Base-by-base conservation (phyloP, 2,888 invertebrate species). In the Callimorpha dominula region DNA sequence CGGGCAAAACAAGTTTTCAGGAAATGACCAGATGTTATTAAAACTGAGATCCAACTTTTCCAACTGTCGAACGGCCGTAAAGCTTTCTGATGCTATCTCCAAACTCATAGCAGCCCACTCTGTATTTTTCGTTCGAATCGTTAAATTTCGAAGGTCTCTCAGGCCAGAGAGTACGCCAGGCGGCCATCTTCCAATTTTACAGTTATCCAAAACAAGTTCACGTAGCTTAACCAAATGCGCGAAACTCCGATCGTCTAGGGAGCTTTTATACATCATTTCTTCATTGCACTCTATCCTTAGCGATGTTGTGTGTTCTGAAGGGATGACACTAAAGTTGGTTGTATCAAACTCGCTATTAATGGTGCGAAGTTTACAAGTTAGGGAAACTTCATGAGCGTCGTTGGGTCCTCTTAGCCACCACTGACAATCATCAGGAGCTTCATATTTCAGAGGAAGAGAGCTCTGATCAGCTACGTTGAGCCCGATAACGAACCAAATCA, bases 21-120 rank as follows among this genome's bases (percentile, higher is more conserved):
- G 98, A 90, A 98, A 97, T 71, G 98, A 97, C 98, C 98, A 98
- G 89, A 98, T 98, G 91, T 98, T 98, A 92, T 98, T 98, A 88
- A 97, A 97, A 89, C 98, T 98, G 81, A 99, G 95, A 90, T 99
- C 98, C 79, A 98, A 96, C 84, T 97, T 96, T 92, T 98, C 98
- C 85, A 98, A 96, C 90, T 98, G 97, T 78, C 97, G 96, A 74
- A 97, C 97, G 75, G 97, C 97, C 75, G 97, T 96, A 92, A 98
- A 98, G 86, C 98, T 97, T 81, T 97, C 97, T 57, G 97, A 96
- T 85, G 98, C 97, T 86, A 98, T 96, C 92, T 98, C 98, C 89
- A 99, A 96, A 87, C 97, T 98, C 95, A 98, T 97, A 69, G 97
- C 97, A 20, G 98, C 97, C 98, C 98, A 98, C 86, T 97, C 97